These are phyloP conservation scores for Neuroscelio doddi DNA, from an alignment of 2,888 invertebrate genomes.

Conservation along the genomic window DNA sequence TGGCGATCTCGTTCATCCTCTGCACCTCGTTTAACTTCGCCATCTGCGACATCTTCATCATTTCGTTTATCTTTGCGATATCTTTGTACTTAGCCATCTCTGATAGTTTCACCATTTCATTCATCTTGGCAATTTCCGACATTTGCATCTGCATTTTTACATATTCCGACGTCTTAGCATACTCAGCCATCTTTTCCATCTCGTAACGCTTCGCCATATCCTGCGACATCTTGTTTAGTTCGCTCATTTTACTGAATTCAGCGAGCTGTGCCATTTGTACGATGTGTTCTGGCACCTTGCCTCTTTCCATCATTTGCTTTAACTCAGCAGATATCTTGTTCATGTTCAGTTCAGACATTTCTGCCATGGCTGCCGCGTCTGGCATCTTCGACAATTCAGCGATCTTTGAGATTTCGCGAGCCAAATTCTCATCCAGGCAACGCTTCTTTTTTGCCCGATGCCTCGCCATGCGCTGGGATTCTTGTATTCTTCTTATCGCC, in stretches of 20 bases:
- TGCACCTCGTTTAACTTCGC: conserved; percentile 69
- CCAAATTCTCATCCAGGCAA: conserved; percentile 68
- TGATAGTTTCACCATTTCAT: conserved; percentile 67
- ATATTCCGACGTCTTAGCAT: conserved; percentile 68
- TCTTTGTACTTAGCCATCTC: conserved; percentile 70
- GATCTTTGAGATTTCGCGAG: conserved; percentile 69
- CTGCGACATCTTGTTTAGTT: conserved; percentile 68
- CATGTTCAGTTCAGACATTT: conserved; percentile 70
- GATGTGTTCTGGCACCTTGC: conserved; percentile 70
- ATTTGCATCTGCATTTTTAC: conserved; percentile 67
- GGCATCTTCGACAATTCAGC: conserved; percentile 70
- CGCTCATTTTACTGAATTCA: conserved; percentile 69
- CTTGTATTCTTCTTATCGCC: conserved; percentile 67
- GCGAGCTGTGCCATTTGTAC: conserved; percentile 71
- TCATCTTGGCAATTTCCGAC: conserved; percentile 67
- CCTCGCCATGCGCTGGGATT: conserved; percentile 69
- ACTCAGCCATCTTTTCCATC: conserved; percentile 70
- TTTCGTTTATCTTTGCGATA: conserved; percentile 68
- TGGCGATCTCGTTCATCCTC: conserved; percentile 68
- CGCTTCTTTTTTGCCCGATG: conserved; percentile 70
- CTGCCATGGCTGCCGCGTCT: conserved; percentile 66
- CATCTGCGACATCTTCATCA: conserved; percentile 69
- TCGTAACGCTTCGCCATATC: conserved; percentile 69
- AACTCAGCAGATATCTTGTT: conserved; percentile 70
- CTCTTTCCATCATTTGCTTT: conserved; percentile 71